These are phyloP conservation scores for Vireo altiloquus DNA, from an alignment of 2,113 vertebrate species.

Conservation along the genomic window DNA sequence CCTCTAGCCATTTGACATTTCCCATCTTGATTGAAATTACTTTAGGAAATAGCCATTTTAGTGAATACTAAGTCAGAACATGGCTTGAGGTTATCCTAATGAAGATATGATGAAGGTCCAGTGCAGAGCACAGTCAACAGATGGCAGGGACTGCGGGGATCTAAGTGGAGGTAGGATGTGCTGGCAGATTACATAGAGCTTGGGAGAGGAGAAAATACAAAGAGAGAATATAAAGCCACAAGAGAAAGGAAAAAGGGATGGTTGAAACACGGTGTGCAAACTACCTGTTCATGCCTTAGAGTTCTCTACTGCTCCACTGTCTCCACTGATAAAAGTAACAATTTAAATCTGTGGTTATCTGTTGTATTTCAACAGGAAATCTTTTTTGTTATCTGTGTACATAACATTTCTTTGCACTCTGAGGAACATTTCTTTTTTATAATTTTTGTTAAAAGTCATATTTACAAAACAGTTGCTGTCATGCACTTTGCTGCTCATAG, in stretches of 20 bases:
- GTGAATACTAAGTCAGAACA: neutral
- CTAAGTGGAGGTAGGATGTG: rapidly evolving
- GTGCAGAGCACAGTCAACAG: rapidly evolving
- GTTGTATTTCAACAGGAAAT: neutral
- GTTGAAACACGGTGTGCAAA: neutral
- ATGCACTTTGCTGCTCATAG: neutral
- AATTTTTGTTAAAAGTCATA: neutral
- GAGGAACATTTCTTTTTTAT: neutral
- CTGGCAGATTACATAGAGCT: neutral
- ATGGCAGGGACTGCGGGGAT: rapidly evolving
- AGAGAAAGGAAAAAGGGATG: neutral
- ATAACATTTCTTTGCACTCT: neutral
- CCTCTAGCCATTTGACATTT: neutral
- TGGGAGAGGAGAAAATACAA: neutral
- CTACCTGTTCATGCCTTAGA: neutral
- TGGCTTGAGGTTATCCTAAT: neutral
- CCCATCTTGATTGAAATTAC: neutral
- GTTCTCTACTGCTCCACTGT: rapidly evolving
- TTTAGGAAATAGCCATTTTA: neutral
- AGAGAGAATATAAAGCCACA: neutral
- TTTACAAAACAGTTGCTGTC: neutral
- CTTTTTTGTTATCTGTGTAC: rapidly evolving
- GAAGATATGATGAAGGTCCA: neutral
- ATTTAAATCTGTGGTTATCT: neutral
- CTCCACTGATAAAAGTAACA: rapidly evolving